Evolutionary conservation across 2,888 invertebrate species (phyloP), one percentile per base, ranked within the genome.

Genomic region (Autographa gamma): DNA sequence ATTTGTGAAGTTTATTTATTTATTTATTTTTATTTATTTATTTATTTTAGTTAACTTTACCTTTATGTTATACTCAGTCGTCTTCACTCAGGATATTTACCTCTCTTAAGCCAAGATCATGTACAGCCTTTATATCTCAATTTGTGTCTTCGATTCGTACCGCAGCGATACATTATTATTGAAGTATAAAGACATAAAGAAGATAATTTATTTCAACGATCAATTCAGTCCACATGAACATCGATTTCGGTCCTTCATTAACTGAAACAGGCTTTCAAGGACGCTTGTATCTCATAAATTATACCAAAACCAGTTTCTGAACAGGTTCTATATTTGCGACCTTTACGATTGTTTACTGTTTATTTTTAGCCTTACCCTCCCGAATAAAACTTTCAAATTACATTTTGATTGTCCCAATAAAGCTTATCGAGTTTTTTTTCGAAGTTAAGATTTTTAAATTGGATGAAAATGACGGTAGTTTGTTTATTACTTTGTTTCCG

Each of bases 311-410:
- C 60, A 77, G 82, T 80, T 77, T 70, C 69, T 63, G 87, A 91
- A 93, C 93, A 82, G 89, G 92, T 91, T 90, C 76, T 79, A 84
- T 86, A 88, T 88, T 89, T 83, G 86, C 88, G 88, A 88, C 88
- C 87, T 91, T 90, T 88, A 84, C 82, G 84, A 91, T 92, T 92
- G 91, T 93, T 92, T 92, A 92, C 89, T 78, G 88, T 91, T 89
- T 90, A 92, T 92, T 92, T 93, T 93, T 90, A 91, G 87, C 86
- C 82, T 87, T 88, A 89, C 52, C 19, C 52, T 41, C 19, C 73
- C 85, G 88, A 88, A 87, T 88, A 83, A 88, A 86, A 80, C 71
- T 71, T 73, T 77, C 71, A 74, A 80, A 81, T 80, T 74, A 71
- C 71, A 67, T 74, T 81, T 82, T 85, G 80, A 89, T 84, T 80